Evolutionary conservation across 2,888 invertebrate genomes (phyloP), one percentile per base, ranked within the genome.

Genomic region (Leptura quadrifasciata): DNA sequence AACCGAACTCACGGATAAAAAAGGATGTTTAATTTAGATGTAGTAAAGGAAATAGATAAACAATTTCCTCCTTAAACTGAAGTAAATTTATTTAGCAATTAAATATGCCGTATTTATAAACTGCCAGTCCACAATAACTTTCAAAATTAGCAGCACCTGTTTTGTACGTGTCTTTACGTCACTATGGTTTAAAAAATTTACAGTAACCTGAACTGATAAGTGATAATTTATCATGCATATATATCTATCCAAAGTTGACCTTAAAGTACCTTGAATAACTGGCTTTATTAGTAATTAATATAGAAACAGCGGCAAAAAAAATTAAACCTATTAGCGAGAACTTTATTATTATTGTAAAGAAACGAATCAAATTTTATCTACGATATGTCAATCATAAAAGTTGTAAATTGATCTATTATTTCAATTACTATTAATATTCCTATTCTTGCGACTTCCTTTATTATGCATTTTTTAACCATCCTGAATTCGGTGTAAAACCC

Each of bases 51-150:
- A 47, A 47, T 5, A 47, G 47, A 47, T 47, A 47, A 39, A 39
- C 47, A n/a, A 47, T n/a, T 47, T 47, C 47, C 47, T 47, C 47
- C 5, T 47, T 47, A 47, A 47, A 47, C n/a, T n/a, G 47, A n/a
- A 47, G n/a, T 15, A n/a, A 47, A 47, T 47, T 47, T 47, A 47
- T 47, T 47, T 47, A 47, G 5, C 47, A 47, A n/a, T 47, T n/a
- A 47, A 12, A 47, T 47, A 47, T 47, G 39, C 39, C 39, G 39
- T 5, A 39, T 39, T 39, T 39, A 12, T 39, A 39, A 60, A 20
- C 21, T 60, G 27, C n/a, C 61, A 61, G 31, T 31, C 31, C 31
- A 31, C n/a, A 27, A 60, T 60, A 61, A 39, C 10, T 39, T 15
- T 39, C 15, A 39, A 39, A 39, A 39, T 12, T 15, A 15, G 39